Conservation (phyloP, 2,113 vertebrate species). For the Halichoerus grypus region DNA sequence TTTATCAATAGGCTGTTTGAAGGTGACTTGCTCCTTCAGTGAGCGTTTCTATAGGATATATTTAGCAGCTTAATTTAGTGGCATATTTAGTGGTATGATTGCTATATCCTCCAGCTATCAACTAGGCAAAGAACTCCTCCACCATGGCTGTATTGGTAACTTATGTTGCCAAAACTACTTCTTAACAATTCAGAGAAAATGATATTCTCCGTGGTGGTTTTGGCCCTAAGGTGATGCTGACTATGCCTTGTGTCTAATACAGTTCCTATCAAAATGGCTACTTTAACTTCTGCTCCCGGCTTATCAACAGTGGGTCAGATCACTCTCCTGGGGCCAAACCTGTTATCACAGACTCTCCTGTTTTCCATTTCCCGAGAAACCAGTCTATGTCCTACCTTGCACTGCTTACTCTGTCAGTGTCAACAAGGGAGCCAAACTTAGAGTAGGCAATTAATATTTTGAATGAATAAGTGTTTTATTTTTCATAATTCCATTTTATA, state of each 20-base stretch:
- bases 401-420: background rate
- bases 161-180: background rate
- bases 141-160: background rate
- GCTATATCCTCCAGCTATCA: background rate
- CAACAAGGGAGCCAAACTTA: background rate
- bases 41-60: background rate
- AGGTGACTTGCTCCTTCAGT: background rate
- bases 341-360: background rate
- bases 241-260: background rate
- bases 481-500: background rate
- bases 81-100: background rate
- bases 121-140: background rate
- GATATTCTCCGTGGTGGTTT: background rate
- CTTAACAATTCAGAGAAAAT: background rate
- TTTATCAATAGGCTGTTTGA: background rate
- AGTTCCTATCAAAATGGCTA: background rate
- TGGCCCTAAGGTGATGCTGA: background rate
- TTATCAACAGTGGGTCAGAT: background rate
- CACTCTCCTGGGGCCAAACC: background rate
- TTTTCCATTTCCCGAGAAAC: background rate
- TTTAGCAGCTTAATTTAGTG: conserved; percentile 4
- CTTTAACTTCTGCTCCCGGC: background rate
- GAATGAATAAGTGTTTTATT: background rate
- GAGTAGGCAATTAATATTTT: background rate
- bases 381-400: too few species aligned